Base-by-base conservation (phyloP, 1,140 invertebrate species). In the Drosophila nigromelanica region DNA sequence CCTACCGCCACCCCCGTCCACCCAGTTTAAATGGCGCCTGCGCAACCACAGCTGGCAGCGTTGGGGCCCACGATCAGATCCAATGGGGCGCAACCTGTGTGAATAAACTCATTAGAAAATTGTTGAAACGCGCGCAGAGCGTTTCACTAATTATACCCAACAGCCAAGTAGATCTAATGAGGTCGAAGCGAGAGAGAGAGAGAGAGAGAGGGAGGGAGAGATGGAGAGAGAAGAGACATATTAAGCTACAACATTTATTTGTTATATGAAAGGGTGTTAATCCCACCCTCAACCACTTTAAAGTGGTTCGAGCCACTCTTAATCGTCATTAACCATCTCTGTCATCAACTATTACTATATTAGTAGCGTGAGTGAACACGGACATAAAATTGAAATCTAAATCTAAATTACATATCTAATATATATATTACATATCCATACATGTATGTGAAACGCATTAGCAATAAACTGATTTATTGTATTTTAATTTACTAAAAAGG, bases 71-170 rank as follows among this genome's bases (percentile, higher is more conserved):
- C 18, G 45, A 27, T 40, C 8, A 0, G 21, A 27, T 50, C 33
- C 33, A 47, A 33, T 63, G 60, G 37, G 21, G 30, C 51, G 43
- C 54, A 58, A 54, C 24, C 48, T 67, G 52, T 56, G 60, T 47
- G 56, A 64, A 52, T 37, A 63, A 55, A 54, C 30, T 33, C 59
- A 66, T 71, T 64, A 56, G 43, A 71, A 71, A 66, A 55, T 30
- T 14, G 55, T 27, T 43, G 15, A 51, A 24, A 50, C 35, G 21
- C 50, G 40, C 39, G 52, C 58, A 69, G 39, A 61, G 58, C 58
- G 37, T 39, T 54, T 35, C 60, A 61, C 56, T 69, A 58, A 62
- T 47, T 62, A 62, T 54, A 45, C 27, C 58, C 33, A 51, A 40
- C 58, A 54, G 59, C 33, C 12, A 14, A 11, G 24, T 40, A 11